Base-by-base conservation (phyloP, 2,113 vertebrate species). In the Motacilla alba region DNA sequence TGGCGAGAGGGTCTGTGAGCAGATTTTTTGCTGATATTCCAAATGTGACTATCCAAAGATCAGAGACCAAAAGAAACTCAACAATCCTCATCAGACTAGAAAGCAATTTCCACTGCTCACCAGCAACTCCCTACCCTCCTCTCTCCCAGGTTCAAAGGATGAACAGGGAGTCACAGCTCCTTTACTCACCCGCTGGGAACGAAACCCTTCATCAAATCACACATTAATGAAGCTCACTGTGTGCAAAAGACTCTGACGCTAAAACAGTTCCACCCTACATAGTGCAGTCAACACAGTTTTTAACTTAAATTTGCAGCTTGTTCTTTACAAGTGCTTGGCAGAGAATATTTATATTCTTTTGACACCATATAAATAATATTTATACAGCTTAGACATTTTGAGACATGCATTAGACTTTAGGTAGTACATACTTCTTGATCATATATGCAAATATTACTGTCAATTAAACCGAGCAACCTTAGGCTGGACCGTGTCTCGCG, bases 381-480 rank as follows among this genome's bases (percentile, higher is more conserved):
- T 98, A 98, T 98, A 98, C 94, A 98, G 98, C 97, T 97, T 97
- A 96, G 93, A 98, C 98, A 97, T 97, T 97, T 98, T 89, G 96
- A 98, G 96, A 98, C 98, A 98, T 98, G 98, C 98, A 98, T 97
- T 98, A 98, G 96, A 96, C 97, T 97, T 97, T 97, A 97, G 98
- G 97, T 97, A 98, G 98, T 98, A 98, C 96, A 96, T 93, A 97
- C 93, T 97, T 97, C 96, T 98, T 96, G 94, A 98, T 97, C 97
- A 97, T 96, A 97, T 97, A 98, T 94, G 97, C 97, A 96, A 97
- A 97, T 93, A 96, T 92, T 94, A 97, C 97, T 96, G 96, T 96
- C 96, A 92, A 94, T 93, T 85, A 95, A 94, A 94, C 62, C 39
- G 13, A 96, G 90, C 74, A 55, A 95, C 94, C 91, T 97, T 98